These are phyloP conservation scores for Bradypodion ventrale DNA, from an alignment of 2,797 vertebrate species.

Conservation along the genomic window DNA sequence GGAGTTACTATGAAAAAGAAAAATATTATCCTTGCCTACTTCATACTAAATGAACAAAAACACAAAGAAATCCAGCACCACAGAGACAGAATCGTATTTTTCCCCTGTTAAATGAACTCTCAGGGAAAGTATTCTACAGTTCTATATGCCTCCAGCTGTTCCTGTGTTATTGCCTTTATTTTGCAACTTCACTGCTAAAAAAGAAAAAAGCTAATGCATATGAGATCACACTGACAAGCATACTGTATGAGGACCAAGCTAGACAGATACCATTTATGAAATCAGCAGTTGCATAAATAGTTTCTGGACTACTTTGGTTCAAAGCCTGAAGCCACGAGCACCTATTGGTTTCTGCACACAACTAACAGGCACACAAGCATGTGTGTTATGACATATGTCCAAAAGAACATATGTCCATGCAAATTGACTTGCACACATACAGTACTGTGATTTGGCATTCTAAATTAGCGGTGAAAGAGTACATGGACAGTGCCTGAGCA, in stretches of 20 bases:
- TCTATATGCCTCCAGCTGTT: background rate
- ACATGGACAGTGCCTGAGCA: background rate
- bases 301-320: background rate
- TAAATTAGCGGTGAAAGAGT: background rate
- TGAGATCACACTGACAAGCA: background rate
- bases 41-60: background rate
- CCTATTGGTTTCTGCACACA: background rate
- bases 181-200: background rate
- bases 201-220: background rate
- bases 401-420: no score
- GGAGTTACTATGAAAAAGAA: background rate
- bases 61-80: background rate
- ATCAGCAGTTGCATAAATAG: background rate
- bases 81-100: background rate
- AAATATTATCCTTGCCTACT: background rate
- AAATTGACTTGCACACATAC: no score
- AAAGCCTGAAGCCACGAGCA: background rate
- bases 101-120: slow-evolving; percentile 19
- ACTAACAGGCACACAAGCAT: background rate
- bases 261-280: background rate
- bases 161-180: background rate
- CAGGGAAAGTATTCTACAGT: background rate
- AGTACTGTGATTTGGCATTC: background rate
- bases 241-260: background rate
- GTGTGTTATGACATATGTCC: background rate